Evolutionary conservation across 2,888 invertebrate genomes (phyloP), one percentile per base, ranked within the genome.

Genomic region (Cataglyphis altisquamis): DNA sequence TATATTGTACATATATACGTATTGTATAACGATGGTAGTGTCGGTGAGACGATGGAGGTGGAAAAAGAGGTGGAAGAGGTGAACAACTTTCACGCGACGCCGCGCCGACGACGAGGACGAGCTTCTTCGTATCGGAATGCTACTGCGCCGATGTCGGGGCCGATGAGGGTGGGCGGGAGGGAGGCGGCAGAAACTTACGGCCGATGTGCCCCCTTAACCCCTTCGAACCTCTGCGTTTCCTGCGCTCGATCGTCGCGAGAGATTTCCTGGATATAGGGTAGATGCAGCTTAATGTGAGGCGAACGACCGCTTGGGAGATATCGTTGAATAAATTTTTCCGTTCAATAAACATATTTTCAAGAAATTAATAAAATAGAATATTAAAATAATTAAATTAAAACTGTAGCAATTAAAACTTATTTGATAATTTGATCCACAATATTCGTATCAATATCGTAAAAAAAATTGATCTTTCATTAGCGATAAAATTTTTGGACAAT

Each of bases 51-150:
- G 45, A 36, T 32, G 75, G 3, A 12, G 52, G 10, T 52, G 18
- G 67, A 39, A 21, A 32, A 60, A 70, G 70, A 67, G 48, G 66
- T 48, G 68, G 68, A 68, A 52, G 68, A 52, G 70, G 70, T 60
- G 70, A 70, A 70, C 78, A 80, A 80, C 78, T 80, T 80, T 80
- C 70, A 70, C 78, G 60, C 57, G 77, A 78, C 68, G 45, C 15
- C 77, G 67, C 39, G 67, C 39, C 36, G 25, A 8, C 67, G 77
- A 67, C 25, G 67, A 77, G 8, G 25, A 77, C 66, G 75, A 78
- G 78, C 68, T 48, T 70, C 45, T 70, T 60, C 78, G 41, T 78
- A 68, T 78, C 68, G 78, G 70, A 80, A 70, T 80, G 78, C 70
- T 70, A 60, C 70, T 25, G 45, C 68, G 45, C 57, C 57, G 60